Base-by-base conservation (phyloP, 2,113 vertebrate genomes). In the Toxotes jaculatrix region DNA sequence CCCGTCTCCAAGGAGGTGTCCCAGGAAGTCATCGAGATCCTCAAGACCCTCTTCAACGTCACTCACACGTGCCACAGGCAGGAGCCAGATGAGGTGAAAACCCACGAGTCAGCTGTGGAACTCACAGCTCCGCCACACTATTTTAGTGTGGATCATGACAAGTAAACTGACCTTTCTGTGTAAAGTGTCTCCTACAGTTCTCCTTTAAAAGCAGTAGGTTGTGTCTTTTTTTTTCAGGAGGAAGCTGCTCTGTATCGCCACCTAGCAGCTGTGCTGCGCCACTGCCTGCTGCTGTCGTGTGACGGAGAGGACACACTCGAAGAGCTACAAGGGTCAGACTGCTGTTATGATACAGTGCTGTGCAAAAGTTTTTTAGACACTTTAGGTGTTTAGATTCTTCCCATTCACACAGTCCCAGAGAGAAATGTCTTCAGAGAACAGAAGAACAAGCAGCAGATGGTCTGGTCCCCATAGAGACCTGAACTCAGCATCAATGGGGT, bases 41-140 rank as follows among this genome's bases (percentile, higher is more conserved):
- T 94, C 23, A 95, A 95, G 82, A 91, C 79, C 3, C 87, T 95
- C 45, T 94, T 95, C 75, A 94, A 92, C 81, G 88, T 95, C 55
- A 71, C 87, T 32, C 89, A 87, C 75, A 91, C 43, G 73, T 81
- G 74, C 32, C 75, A 82, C 86, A 76, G 87, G 27, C 84, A 91
- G 72, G 89, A 93, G 27, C 93, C 91, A 1, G 90, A 94, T 1
- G 93, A 94, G 92, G 93, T 91, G 45, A 85, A 14, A 16, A 14
- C 53, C 45, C 51, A 32, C 60, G 57, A 17, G 13, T 38, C 16
- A 45, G 34, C 23, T n/a, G 17, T 1, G 3, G 40, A 16, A 14
- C 53, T 65, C 51, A 31, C 60, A 66, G 11, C 13, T 38, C 16
- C 14, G 42, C 7, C 14, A 51, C 17, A 1, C 45, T 17, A 4